Evolutionary conservation across 2,797 vertebrate genomes (phyloP).

Genomic region (Darevskia nairensis): DNA sequence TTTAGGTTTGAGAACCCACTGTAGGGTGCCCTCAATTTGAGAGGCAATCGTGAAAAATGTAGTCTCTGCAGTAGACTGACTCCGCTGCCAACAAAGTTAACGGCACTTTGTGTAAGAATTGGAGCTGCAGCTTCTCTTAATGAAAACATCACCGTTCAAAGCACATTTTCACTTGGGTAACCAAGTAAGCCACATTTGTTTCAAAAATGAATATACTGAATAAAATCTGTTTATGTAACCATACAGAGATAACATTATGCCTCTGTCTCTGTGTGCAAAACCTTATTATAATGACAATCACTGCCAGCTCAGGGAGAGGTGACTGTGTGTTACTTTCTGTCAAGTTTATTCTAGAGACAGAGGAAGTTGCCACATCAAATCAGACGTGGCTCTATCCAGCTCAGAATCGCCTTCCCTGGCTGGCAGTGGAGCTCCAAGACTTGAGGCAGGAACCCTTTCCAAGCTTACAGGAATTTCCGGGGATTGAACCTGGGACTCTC

Average conservation of each 20-base stretch:
- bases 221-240: conserved; percentile 56
- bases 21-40: conserved; percentile 49
- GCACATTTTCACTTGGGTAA: conserved; percentile 59
- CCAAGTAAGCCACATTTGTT: conserved; percentile 61
- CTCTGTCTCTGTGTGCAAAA: conserved; percentile 35
- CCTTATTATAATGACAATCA: conserved; percentile 45
- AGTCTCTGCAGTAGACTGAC: conserved; percentile 38
- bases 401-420: not conserved
- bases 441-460: too few species aligned
- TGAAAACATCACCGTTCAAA: conserved; percentile 67
- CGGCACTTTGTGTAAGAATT: conserved; percentile 59
- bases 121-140: conserved; percentile 50
- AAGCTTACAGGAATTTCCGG: too few species aligned
- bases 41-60: conserved; percentile 49
- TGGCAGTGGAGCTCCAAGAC: too few species aligned
- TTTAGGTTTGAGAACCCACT: conserved; percentile 44
- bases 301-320: conserved; percentile 15
- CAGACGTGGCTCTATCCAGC: not conserved
- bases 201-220: conserved; percentile 56
- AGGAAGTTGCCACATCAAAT: not conserved
- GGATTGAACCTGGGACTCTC: too few species aligned
- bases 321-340: not conserved
- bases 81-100: conserved; percentile 61
- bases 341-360: not conserved
- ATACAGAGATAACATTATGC: conserved; percentile 41